These are phyloP conservation scores for Lampris megalopsis DNA, from an alignment of 2,113 vertebrate genomes.

Conservation along the genomic window DNA sequence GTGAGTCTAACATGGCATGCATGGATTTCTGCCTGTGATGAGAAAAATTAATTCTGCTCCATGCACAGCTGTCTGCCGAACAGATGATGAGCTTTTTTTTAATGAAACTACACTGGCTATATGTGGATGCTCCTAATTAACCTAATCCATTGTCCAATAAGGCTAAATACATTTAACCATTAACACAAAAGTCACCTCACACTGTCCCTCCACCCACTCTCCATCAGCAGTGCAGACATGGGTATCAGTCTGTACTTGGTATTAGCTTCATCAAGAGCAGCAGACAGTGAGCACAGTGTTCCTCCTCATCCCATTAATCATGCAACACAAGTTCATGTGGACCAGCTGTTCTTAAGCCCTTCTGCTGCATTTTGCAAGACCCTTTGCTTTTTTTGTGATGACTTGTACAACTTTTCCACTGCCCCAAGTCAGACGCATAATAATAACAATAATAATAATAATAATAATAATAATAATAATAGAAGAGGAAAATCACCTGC, in stretches of 20 bases:
- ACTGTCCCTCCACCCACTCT: constrained; percentile 36
- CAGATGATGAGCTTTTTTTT: constrained; percentile 44
- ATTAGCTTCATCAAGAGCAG: constrained; percentile 58
- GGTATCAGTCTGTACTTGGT: constrained; percentile 52
- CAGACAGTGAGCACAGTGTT: constrained; percentile 40
- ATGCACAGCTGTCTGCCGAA: constrained; percentile 39
- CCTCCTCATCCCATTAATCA: constrained; percentile 32
- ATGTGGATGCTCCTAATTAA: constrained; percentile 49
- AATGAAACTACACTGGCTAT: constrained; percentile 49
- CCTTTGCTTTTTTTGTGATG: neutral
- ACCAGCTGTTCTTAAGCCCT: neutral
- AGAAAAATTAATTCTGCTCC: constrained; percentile 17
- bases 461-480: too few relatives aligned
- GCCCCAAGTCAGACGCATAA: neutral
- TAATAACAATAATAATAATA: neutral
- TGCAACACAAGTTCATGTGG: constrained; percentile 7
- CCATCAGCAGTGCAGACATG: constrained; percentile 32
- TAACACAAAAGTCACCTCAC: constrained; percentile 37
- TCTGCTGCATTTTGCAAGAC: neutral
- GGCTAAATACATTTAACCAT: constrained; percentile 59
- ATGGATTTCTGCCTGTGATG: neutral
- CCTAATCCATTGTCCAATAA: constrained; percentile 50
- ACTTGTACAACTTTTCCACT: neutral
- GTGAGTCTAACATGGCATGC: too few relatives aligned
- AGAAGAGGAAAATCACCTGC: too few relatives aligned